Percentiles rank a stretch among this genome's conserved stretches.
Conservation (phyloP, 2,888 invertebrate species). For the Drosophila quinaria region DNA sequence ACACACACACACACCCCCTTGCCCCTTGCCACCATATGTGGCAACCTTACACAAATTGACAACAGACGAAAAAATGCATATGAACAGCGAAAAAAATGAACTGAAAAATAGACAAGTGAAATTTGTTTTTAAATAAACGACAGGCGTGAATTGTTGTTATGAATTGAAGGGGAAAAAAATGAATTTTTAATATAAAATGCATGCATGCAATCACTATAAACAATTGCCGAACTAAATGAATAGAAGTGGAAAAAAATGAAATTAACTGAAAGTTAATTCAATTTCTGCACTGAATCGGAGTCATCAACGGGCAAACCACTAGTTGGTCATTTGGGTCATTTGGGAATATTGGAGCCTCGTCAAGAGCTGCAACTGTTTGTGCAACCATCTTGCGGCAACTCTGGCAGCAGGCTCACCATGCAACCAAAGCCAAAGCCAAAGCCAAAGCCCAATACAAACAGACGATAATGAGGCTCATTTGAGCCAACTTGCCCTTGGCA, state of each 20-base stretch:
- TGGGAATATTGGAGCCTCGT: constrained; percentile 2
- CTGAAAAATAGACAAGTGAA: constrained; percentile 50
- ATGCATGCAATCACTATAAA: constrained; percentile 28
- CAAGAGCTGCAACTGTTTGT: constrained; percentile 32
- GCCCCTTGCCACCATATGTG: constrained; percentile 10
- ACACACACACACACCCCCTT: constrained; percentile 7
- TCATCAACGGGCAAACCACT: background rate
- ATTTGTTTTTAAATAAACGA: constrained; percentile 54
- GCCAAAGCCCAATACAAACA: constrained; percentile 38
- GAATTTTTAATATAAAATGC: constrained; percentile 18
- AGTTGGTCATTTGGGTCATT: background rate
- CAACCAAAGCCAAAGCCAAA: constrained; percentile 2
- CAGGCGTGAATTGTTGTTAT: constrained; percentile 41
- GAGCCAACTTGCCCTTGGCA: constrained; percentile 46
- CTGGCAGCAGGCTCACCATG: constrained; percentile 8
- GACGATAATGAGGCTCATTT: constrained; percentile 56
- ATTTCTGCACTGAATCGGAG: constrained; percentile 14
- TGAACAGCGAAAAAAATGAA: background rate
- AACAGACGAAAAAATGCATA: constrained; percentile 29
- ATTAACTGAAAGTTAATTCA: constrained; percentile 15
- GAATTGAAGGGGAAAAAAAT: constrained; percentile 1
- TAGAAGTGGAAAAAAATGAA: constrained; percentile 4
- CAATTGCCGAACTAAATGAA: constrained; percentile 25
- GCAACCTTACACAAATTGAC: constrained; percentile 48
- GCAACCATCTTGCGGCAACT: constrained; percentile 27